Evolutionary conservation across 2,113 vertebrate genomes (phyloP), one percentile per base, ranked within the genome.

Genomic region (Melanocharis versteri): DNA sequence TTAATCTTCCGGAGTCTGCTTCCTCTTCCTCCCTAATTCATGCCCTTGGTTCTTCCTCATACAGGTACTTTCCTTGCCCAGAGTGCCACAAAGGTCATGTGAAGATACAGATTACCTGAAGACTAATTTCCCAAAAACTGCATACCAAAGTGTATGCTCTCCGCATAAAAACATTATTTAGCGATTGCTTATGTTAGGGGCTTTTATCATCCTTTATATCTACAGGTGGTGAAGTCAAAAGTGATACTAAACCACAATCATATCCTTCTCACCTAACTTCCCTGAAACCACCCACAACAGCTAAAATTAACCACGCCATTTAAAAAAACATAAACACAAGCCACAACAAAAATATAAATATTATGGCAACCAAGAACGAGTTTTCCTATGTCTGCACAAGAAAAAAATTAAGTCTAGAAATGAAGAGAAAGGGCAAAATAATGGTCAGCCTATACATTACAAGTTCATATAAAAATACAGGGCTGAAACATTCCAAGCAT

Each of bases 111-210:
- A 23, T n/a, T 28, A 60, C 20, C 37, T 19, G 11, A 85, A 71
- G 11, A 31, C 24, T 72, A 22, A 62, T 30, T 64, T 64, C 37
- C 44, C 24, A 72, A 58, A 65, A 80, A 9, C 26, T 31, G 31
- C 21, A 11, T 5, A 33, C 23, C 18, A 23, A 47, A 79, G 22
- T 10, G 13, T 5, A 17, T 16, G 14, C 35, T 58, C 45, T 58
- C 24, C 30, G 12, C 21, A 72, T 15, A 30, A 62, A 91, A 89
- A 76, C 9, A 11, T 19, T 21, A 61, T 28, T 66, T 31, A 79
- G 28, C 50, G 40, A 66, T 6, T 0, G 0, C 3, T 56, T 60
- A 35, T 10, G 13, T 45, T 37, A n/a, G 8, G 31, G 40, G 37
- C 1, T 68, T 75, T 83, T 44, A 31, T 27, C 48, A 15, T 19